Conservation (phyloP, 2,797 vertebrate species). For the Lacerta bilineata region DNA sequence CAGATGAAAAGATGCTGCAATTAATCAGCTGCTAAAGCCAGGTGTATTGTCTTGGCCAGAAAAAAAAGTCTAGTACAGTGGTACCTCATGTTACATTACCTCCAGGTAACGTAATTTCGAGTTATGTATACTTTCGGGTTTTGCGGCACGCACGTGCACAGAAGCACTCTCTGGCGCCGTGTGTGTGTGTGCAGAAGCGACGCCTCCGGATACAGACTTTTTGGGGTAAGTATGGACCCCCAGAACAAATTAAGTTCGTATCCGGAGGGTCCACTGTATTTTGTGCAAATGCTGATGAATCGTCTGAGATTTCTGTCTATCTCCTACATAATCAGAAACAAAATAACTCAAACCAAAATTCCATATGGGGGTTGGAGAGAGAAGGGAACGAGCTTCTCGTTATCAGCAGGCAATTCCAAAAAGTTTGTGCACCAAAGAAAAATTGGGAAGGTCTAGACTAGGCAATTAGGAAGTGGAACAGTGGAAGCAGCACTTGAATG, state of each 20-base stretch:
- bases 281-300: background rate
- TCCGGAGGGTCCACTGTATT: background rate
- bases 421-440: background rate
- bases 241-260: no score
- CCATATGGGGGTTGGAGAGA: background rate
- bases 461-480: background rate
- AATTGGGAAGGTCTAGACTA: background rate
- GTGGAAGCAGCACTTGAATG: no score
- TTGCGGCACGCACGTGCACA: no score
- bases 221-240: no score
- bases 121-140: no score
- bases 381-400: background rate
- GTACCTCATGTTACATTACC: no score
- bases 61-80: accelerated
- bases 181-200: no score
- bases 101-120: no score
- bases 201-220: no score
- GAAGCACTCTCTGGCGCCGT: no score
- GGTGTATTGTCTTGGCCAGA: background rate
- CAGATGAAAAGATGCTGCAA: background rate
- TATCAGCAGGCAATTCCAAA: background rate
- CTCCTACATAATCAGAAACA: background rate
- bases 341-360: background rate
- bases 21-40: background rate
- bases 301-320: background rate